Evolutionary conservation across 2,888 invertebrate species (phyloP).

Genomic region (Venustoraphidia nigricollis): DNA sequence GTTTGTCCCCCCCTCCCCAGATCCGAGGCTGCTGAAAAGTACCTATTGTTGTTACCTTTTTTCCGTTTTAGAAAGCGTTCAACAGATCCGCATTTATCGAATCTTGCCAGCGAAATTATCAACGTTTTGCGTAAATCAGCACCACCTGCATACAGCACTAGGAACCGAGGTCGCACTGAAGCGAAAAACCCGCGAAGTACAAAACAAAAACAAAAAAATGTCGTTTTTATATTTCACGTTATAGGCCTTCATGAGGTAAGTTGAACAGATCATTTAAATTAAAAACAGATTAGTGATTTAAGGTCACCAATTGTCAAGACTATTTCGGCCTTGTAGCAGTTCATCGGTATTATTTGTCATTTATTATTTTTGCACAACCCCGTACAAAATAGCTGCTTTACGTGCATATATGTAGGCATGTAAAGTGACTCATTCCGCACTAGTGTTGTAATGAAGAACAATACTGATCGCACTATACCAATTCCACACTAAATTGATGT

Average conservation of each 20-base stretch:
- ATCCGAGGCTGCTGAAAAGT: too few relatives aligned
- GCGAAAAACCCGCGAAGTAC: too few relatives aligned
- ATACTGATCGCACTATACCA: too few relatives aligned
- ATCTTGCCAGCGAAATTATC: constrained; percentile 11
- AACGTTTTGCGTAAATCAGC: constrained; percentile 9
- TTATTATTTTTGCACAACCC: neutral
- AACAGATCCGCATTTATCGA: constrained; percentile 10
- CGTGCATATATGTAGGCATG: too few relatives aligned
- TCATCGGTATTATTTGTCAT: too few relatives aligned
- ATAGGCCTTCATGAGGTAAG: too few relatives aligned
- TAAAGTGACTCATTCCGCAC: constrained; percentile 3
- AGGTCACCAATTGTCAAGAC: neutral
- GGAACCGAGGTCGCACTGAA: constrained; percentile 1
- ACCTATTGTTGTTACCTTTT: neutral
- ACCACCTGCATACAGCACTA: constrained; percentile 13
- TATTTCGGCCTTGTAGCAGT: neutral
- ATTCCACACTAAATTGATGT: too few relatives aligned
- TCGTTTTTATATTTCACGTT: too few relatives aligned
- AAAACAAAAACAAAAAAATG: too few relatives aligned
- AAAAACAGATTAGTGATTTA: neutral
- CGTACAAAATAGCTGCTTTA: neutral
- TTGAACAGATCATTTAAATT: too few relatives aligned
- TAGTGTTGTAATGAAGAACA: too few relatives aligned
- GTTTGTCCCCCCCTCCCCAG: too few relatives aligned
- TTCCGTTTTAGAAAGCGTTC: constrained; percentile 13